Conservation (phyloP, 2,113 vertebrate genomes). For the Callorhinus ursinus region DNA sequence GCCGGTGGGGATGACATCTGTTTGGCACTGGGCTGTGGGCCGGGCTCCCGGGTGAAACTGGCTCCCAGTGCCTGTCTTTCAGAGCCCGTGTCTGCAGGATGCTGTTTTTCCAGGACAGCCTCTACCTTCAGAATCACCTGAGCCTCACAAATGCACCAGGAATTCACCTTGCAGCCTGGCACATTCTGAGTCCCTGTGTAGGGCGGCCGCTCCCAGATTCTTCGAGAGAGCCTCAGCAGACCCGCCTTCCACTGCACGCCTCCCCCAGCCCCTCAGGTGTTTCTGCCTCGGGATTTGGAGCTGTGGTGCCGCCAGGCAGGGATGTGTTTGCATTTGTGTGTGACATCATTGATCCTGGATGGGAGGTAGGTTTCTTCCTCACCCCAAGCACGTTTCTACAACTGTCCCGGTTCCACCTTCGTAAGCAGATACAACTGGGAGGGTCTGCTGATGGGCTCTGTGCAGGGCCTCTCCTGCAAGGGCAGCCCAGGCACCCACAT, state of each 20-base stretch:
- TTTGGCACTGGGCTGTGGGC: neutral
- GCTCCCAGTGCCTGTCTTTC: neutral
- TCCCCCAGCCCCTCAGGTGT: neutral
- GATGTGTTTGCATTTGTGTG: neutral
- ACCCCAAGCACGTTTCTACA: neutral
- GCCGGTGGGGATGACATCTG: neutral
- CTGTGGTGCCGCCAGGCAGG: neutral
- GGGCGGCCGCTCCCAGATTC: slow-evolving; percentile 44
- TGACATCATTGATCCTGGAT: neutral
- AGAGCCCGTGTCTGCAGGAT: neutral
- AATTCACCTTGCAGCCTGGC: neutral
- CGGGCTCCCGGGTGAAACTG: neutral
- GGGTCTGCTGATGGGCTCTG: neutral
- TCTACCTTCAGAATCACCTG: neutral
- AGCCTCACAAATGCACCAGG: slow-evolving; percentile 23
- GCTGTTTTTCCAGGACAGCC: neutral
- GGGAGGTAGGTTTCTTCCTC: neutral
- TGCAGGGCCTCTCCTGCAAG: neutral
- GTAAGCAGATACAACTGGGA: neutral
- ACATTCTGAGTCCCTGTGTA: slow-evolving; percentile 35
- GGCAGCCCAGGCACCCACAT: neutral
- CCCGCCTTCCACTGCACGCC: neutral
- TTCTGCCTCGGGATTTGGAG: neutral
- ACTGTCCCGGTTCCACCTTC: neutral
- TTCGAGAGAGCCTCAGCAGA: neutral